Evolutionary conservation across 2,797 vertebrate genomes (phyloP).

Genomic region (Sarcophilus harrisii): DNA sequence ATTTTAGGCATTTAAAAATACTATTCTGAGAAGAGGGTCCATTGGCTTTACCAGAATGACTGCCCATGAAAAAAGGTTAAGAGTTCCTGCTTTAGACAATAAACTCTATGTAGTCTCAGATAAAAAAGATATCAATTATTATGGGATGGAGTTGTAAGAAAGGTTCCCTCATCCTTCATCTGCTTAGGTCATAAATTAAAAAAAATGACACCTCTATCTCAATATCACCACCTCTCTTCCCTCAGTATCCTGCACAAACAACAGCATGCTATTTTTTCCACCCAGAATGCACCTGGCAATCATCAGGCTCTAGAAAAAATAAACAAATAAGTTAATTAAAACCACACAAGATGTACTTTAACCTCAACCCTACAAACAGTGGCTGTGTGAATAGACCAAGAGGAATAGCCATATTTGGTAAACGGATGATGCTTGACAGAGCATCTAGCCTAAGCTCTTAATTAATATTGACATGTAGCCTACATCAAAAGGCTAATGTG

Average conservation of each 20-base stretch:
- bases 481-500: neutral
- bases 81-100: neutral
- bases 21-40: neutral
- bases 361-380: neutral
- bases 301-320: constrained; percentile 17
- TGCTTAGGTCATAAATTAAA: neutral
- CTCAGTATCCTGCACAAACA: neutral
- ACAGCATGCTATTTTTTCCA: constrained; percentile 15
- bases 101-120: neutral
- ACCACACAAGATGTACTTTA: constrained; percentile 17
- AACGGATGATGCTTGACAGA: neutral
- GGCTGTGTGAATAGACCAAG: neutral
- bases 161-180: neutral
- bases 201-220: neutral
- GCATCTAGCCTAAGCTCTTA: neutral
- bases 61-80: neutral
- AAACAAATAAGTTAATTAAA: constrained; percentile 9
- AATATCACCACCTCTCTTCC: neutral
- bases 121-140: neutral
- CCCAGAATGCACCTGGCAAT: neutral
- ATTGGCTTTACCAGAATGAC: neutral
- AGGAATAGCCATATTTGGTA: constrained; percentile 48
- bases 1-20: neutral
- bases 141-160: neutral
- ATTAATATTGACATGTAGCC: neutral